Percentiles rank a stretch among this genome's conserved stretches.
phyloP scores from a whole-genome alignment of 2,113 vertebrate genomes.

The Rhinolophus ferrumequinum region DNA sequence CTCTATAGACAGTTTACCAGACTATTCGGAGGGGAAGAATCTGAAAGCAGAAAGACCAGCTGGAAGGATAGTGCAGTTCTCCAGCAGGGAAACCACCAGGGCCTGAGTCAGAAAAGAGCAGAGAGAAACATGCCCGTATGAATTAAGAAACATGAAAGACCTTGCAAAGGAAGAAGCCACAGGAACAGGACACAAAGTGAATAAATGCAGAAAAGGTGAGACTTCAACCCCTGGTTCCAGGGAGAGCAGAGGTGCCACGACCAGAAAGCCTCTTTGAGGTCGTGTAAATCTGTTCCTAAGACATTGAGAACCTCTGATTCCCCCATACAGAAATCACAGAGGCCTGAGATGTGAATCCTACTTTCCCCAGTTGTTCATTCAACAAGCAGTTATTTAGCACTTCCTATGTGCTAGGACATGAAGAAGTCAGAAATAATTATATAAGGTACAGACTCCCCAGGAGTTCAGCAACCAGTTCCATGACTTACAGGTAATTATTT shows the following conservation, averaged over 20 bases:
- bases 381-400: neutral
- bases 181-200: neutral
- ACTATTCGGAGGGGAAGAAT: neutral
- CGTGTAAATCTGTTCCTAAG: neutral
- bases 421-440: neutral
- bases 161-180: neutral
- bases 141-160: constrained; percentile 11
- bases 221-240: neutral
- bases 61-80: neutral
- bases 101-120: neutral
- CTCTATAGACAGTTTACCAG: neutral
- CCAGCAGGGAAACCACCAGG: neutral
- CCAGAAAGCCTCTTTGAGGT: constrained; percentile 26
- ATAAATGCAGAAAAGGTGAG: neutral
- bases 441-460: neutral
- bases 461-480: neutral
- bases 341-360: neutral
- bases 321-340: neutral
- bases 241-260: neutral
- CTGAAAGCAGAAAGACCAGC: neutral
- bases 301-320: neutral
- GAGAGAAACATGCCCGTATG: neutral
- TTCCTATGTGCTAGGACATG: neutral
- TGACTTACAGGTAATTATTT: neutral
- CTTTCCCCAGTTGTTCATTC: neutral